Evolutionary conservation across 2,797 vertebrate species (phyloP), one percentile per base, ranked within the genome.

Genomic region (Cygnus olor): DNA sequence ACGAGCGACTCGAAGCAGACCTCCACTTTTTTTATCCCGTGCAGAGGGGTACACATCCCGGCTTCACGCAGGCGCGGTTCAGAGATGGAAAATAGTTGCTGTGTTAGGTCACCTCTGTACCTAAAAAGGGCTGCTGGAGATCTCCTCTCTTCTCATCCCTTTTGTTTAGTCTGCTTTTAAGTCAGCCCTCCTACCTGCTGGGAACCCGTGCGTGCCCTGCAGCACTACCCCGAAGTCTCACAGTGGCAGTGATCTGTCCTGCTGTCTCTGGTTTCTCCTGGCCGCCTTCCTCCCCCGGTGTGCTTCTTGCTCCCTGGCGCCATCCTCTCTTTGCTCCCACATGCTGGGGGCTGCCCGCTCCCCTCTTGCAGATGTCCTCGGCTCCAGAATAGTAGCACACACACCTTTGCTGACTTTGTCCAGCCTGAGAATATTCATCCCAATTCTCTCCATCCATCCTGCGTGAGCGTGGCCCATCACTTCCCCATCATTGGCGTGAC

Each of bases 401-500:
- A 53, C 28, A 18, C 53, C 54, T 56, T 32, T 7, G 28, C 56
- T n/a, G 32, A 21, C 32, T n/a, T 32, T 57, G 20, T 12, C 10
- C 47, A 27, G 32, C n/a, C 22, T 24, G 40, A 38, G 56, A 40
- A 47, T 30, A 30, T 71, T 49, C 58, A 72, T 16, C 30, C 30
- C 66, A 5, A 13, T 57, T 71, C 58, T 64, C 22, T 25, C 42
- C 30, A 11, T 34, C 42, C 42, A 11, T 24, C 13, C 5, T 1
- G 19, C 34, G 45, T 30, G 36, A 60, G 44, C 4, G 0, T 15
- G 40, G 73, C 30, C 9, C 15, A 14, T 5, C 68, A 58, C 14
- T 27, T 79, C 34, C 18, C 21, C 0, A 1, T 5, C 6, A 0
- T 12, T 54, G 40, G 19, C 45, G 24, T 27, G n/a, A 38, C 0